Evolutionary conservation across 2,797 vertebrate genomes (phyloP).

Genomic region (Megaceryle alcyon): DNA sequence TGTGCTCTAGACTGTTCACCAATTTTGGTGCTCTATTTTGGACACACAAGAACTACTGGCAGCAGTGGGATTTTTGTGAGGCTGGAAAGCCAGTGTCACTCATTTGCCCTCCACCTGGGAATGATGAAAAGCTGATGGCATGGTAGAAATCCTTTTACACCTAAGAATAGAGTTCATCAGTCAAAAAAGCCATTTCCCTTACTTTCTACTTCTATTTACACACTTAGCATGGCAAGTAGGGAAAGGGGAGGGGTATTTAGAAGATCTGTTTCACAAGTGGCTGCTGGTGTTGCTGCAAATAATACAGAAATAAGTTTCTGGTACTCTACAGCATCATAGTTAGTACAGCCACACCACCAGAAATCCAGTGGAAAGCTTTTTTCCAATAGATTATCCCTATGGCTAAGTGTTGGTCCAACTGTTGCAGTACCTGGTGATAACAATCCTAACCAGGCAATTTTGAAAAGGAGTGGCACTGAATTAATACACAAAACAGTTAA

Average conservation of each 20-base stretch:
- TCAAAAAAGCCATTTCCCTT: neutral
- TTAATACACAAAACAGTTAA: neutral
- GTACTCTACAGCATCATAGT: neutral
- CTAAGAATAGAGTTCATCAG: neutral
- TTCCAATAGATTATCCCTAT: neutral
- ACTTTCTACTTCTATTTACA: neutral
- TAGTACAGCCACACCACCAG: neutral
- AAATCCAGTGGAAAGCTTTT: neutral
- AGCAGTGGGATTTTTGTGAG: neutral
- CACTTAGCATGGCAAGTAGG: neutral
- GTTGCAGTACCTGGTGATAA: neutral
- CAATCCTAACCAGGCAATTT: neutral
- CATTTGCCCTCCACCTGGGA: neutral
- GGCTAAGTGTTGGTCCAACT: neutral
- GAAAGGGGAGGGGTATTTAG: neutral
- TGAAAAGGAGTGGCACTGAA: neutral
- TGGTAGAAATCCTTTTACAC: neutral
- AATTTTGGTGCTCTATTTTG: neutral
- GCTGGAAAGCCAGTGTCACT: neutral
- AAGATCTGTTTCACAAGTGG: neutral
- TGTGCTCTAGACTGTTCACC: neutral
- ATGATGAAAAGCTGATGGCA: neutral
- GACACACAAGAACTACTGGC: neutral
- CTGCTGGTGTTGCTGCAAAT: neutral
- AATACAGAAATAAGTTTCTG: neutral